phyloP scores from a whole-genome alignment of 1,140 invertebrate genomes.

The Euborellia annulipes region DNA sequence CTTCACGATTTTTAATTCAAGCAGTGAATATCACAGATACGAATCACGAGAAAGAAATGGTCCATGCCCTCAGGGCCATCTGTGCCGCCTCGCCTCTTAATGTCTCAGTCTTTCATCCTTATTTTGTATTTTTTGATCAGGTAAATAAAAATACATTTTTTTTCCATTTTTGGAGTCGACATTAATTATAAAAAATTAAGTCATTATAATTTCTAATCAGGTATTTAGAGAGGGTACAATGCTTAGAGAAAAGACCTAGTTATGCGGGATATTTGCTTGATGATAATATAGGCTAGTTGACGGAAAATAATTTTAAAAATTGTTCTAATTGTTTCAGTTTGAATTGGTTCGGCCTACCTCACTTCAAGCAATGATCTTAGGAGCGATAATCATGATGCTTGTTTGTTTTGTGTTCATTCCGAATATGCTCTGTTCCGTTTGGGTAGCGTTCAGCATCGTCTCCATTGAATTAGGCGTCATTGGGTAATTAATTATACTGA shows the following conservation, averaged over 20 bases:
- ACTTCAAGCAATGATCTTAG: constrained; percentile 82
- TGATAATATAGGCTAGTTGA: too few relatives aligned
- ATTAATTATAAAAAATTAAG: too few relatives aligned
- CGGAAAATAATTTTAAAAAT: too few relatives aligned
- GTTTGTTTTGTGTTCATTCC: constrained; percentile 95
- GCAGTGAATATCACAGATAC: constrained; percentile 77
- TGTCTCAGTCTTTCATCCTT: constrained; percentile 84
- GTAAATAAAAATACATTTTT: constrained; percentile 30
- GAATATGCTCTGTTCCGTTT: constrained; percentile 78
- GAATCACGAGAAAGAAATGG: constrained; percentile 84
- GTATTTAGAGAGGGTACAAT: too few relatives aligned
- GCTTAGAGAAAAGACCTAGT: too few relatives aligned
- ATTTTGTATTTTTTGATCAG: constrained; percentile 90
- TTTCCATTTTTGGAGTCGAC: too few relatives aligned
- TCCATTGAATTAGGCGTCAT: constrained; percentile 90
- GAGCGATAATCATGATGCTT: constrained; percentile 86
- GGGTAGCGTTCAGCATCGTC: constrained; percentile 90
- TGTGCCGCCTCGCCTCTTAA: constrained; percentile 63
- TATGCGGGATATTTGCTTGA: too few relatives aligned
- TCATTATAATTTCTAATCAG: too few relatives aligned
- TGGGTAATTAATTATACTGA: constrained; percentile 31
- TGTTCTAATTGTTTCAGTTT: too few relatives aligned
- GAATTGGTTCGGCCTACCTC: constrained; percentile 83
- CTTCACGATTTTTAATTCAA: constrained; percentile 75
- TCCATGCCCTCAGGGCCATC: constrained; percentile 58